Conservation (phyloP, 1,140 invertebrate genomes). For the Tetraneura akinire region DNA sequence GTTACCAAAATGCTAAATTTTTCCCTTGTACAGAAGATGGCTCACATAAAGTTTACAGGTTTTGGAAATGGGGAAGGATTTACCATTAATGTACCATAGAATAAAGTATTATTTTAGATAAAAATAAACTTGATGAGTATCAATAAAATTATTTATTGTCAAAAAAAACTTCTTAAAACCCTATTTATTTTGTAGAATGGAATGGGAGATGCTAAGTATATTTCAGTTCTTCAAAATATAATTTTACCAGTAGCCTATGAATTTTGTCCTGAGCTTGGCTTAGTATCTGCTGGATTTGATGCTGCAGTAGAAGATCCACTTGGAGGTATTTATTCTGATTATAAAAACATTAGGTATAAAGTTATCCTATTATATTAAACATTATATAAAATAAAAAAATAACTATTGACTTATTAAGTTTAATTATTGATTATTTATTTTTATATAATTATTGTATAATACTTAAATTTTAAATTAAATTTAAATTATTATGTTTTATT, state of each 20-base stretch:
- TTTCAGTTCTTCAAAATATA: conserved; percentile 83
- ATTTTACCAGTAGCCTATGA: conserved; percentile 63
- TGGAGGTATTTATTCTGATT: too few species aligned
- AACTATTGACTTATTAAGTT: too few species aligned
- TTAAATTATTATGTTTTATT: too few species aligned
- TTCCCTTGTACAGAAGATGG: conserved; percentile 77
- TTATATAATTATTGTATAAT: too few species aligned
- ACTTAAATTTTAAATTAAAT: too few species aligned
- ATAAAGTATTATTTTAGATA: conserved; percentile 63
- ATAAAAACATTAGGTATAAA: too few species aligned
- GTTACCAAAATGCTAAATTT: conserved; percentile 82
- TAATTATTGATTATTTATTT: too few species aligned
- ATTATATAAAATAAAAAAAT: too few species aligned
- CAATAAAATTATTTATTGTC: not conserved
- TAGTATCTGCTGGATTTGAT: conserved; percentile 90
- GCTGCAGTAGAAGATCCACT: conserved; percentile 79
- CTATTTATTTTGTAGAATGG: conserved; percentile 67
- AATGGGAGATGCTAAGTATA: conserved; percentile 88
- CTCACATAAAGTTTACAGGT: conserved; percentile 72
- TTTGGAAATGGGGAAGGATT: conserved; percentile 72
- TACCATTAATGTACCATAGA: conserved; percentile 92
- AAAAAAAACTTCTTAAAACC: conserved; percentile 28
- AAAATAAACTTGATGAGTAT: not conserved
- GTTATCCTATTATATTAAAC: too few species aligned
- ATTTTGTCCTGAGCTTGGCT: conserved; percentile 72